phyloP scores from a whole-genome alignment of 1,140 invertebrate genomes.

The Pseudomyrmex sp. region DNA sequence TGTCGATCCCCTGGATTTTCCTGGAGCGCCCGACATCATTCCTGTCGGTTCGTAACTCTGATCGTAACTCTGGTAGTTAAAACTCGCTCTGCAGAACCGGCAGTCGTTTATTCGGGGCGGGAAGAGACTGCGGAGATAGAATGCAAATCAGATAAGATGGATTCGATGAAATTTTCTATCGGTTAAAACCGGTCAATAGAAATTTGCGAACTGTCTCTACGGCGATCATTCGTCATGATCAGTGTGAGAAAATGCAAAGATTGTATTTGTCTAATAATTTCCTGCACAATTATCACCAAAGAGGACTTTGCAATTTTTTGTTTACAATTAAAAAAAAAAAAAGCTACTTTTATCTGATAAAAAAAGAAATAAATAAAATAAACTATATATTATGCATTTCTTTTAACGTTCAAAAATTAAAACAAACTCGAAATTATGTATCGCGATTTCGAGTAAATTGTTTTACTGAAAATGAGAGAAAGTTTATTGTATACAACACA shows the following conservation, averaged over 20 bases:
- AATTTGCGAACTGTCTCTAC: constrained; percentile 8
- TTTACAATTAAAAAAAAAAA: neutral
- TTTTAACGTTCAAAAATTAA: too few relatives aligned
- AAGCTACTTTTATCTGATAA: neutral
- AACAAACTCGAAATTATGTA: too few relatives aligned
- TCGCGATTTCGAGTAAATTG: neutral
- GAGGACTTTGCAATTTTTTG: neutral
- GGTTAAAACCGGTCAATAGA: constrained; percentile 28
- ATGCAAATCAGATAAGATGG: constrained; percentile 49
- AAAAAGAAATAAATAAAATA: neutral
- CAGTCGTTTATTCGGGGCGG: constrained; percentile 33
- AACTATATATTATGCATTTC: neutral
- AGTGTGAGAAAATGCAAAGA: neutral
- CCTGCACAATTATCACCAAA: neutral
- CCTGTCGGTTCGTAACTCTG: constrained; percentile 37
- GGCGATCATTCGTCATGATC: constrained; percentile 15
- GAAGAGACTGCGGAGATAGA: constrained; percentile 6
- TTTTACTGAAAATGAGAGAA: neutral
- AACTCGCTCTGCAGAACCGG: constrained; percentile 37
- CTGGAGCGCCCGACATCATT: neutral
- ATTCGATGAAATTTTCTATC: constrained; percentile 34
- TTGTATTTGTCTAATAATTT: neutral
- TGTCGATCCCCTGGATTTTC: constrained; percentile 35
- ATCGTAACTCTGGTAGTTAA: constrained; percentile 52
- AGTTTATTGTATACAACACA: too few relatives aligned